Evolutionary conservation across 30 jellyfish, hydroid and myxozoan species (phyloP).

Genomic region (Hydractinia echinata): DNA sequence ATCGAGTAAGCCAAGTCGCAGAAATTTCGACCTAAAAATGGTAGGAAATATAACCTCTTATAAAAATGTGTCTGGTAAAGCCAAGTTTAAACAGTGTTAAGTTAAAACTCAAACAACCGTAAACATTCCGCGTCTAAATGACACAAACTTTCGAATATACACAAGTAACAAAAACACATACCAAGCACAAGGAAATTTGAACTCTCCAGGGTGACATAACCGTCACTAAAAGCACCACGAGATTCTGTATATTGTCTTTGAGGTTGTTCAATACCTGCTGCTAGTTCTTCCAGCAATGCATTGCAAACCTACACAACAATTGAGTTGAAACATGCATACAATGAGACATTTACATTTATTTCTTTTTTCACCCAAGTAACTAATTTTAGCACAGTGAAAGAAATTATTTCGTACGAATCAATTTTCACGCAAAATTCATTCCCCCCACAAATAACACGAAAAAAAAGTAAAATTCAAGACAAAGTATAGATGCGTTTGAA

Average conservation of each 20-base stretch:
- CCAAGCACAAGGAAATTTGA: slow-evolving; percentile 48
- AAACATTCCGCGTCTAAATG: too few species aligned
- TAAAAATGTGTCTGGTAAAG: too few species aligned
- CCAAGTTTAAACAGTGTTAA: too few species aligned
- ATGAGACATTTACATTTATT: not conserved
- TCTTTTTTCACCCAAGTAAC: too few species aligned
- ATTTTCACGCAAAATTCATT: too few species aligned
- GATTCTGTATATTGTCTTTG: slow-evolving; percentile 40
- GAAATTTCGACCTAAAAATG: slow-evolving; percentile 39
- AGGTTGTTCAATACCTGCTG: slow-evolving; percentile 45
- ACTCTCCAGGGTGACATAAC: slow-evolving; percentile 37
- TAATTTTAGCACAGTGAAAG: too few species aligned
- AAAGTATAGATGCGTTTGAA: too few species aligned
- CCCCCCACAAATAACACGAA: too few species aligned
- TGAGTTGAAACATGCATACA: not conserved
- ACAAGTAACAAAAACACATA: slow-evolving; percentile 16
- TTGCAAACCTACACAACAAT: slow-evolving; percentile 55
- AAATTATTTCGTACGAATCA: too few species aligned
- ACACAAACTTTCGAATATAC: not conserved
- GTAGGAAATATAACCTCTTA: too few species aligned
- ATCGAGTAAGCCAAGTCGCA: slow-evolving; percentile 44
- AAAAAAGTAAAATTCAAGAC: too few species aligned
- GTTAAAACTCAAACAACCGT: too few species aligned
- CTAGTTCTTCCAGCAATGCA: slow-evolving; percentile 67
- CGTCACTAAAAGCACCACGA: slow-evolving; percentile 57